Base-by-base conservation (phyloP, 2,797 vertebrate genomes). In the Meda fulgida region DNA sequence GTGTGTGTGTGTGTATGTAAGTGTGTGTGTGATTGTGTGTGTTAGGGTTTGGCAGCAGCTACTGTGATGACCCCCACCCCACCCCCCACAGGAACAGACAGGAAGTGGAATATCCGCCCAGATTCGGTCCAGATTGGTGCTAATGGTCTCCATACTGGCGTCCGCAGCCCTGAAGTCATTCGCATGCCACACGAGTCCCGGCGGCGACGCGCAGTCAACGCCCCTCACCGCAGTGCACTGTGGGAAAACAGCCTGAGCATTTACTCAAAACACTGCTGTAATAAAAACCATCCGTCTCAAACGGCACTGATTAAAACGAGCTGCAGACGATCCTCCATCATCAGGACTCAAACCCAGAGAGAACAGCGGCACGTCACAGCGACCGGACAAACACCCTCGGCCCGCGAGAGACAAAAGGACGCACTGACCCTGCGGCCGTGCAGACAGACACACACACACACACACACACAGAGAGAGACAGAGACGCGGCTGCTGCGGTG, bases 21-120 rank as follows among this genome's bases (percentile, higher is more conserved):
- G n/a, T n/a, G n/a, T n/a, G n/a, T n/a, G n/a, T n/a, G n/a, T n/a
- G n/a, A n/a, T n/a, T n/a, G 69, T 60, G 40, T 40, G n/a, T 83
- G 71, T 23, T 29, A 38, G 51, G 31, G 51, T 84, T 84, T 87
- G 83, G 86, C 86, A 87, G 73, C 78, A 81, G 82, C 83, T 87
- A 84, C 86, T 81, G 78, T 84, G 86, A 84, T 53, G 77, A 43
- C 76, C 36, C 77, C 58, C 48, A 23, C 23, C 48, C 14, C 83
- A 1, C 36, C 70, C 21, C 51, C 67, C 36, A 71, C 4, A 43
- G 69, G 72, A 73, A 86, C 55, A 86, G 55, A 58, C 81, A 88
- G 81, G 73, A 77, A 86, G 48, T 76, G 65, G 55, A 67, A 84
- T 67, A 81, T 84, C 86, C 78, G n/a, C 66, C 72, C 72, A 87